These are phyloP conservation scores for Sarotherodon lohbergeri DNA, from an alignment of 2,113 vertebrate genomes.

Conservation along the genomic window DNA sequence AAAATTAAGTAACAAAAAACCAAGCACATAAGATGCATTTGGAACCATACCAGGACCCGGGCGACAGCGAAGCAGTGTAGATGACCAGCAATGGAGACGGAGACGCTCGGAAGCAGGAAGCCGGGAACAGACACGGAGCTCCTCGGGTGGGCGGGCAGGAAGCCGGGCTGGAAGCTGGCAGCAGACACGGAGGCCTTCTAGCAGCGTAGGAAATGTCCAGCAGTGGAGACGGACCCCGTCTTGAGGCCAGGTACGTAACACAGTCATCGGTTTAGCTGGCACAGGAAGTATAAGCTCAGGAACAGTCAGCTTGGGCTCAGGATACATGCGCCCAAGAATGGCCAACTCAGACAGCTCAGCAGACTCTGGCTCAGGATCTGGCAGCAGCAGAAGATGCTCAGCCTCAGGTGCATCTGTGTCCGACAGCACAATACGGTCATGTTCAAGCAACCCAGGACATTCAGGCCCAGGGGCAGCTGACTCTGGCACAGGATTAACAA, in stretches of 20 bases:
- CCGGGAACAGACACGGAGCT: not conserved
- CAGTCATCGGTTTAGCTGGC: too few relatives aligned
- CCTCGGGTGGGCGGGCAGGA: not conserved
- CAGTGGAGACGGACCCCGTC: not conserved
- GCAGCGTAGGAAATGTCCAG: not conserved
- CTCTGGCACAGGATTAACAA: not conserved
- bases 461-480: not conserved
- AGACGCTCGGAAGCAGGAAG: not conserved
- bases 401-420: not conserved
- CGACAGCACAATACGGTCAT: accelerated
- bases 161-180: not conserved
- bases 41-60: not conserved
- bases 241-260: not conserved
- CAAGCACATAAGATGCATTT: not conserved
- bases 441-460: not conserved
- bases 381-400: not conserved
- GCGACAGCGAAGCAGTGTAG: not conserved
- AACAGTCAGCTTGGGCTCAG: too few relatives aligned
- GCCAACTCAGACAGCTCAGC: not conserved
- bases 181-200: not conserved
- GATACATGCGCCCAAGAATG: too few relatives aligned
- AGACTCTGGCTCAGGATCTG: not conserved
- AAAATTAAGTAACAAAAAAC: not conserved
- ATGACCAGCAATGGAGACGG: not conserved
- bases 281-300: too few relatives aligned